Evolutionary conservation across 2,797 vertebrate genomes (phyloP), one percentile per base, ranked within the genome.

Genomic region (Sebastes oblongus): DNA sequence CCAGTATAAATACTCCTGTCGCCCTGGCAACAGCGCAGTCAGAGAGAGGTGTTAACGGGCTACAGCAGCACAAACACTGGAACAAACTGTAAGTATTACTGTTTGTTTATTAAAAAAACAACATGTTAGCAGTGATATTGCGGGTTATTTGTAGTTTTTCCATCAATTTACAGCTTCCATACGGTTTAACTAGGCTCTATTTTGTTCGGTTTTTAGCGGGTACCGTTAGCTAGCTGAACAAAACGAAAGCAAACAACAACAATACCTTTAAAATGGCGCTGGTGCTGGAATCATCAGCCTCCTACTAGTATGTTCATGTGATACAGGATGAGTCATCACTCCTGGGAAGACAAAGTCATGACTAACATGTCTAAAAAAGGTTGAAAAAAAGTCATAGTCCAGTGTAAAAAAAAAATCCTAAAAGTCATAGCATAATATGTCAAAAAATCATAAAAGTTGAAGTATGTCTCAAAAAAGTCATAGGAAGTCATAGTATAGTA

Each of bases 211-310:
- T 54, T 67, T 27, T 2, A 36, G 34, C 59, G 10, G 30, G 59
- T 75, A 12, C 36, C 56, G 22, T 54, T 42, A 55, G 66, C n/a
- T 5, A 55, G 66, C n/a, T 4, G 66, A 80, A 82, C 75, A 79
- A 74, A 79, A 73, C 65, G 34, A 80, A 39, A 66, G 36, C 78
- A 76, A 77, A 84, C 82, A 87, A 87, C 85, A 86, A 83, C 85
- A 86, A 83, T 74, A 78, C 72, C 64, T 34, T 73, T 69, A 82
- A 87, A 87, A 83, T 85, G 80, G 86, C 76, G 86, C 82, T 77
- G 60, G 50, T 84, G 72, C 82, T 87, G 24, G 76, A 82, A 82
- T 29, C 65, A 18, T 27, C 75, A 60, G 22, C 36, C 18, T 69
- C 24, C 72, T 66, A 3, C 81, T 8, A 73, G 78, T 56, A 22